Evolutionary conservation across 2,888 invertebrate genomes (phyloP), one percentile per base, ranked within the genome.

Genomic region (Sympetrum striolatum): DNA sequence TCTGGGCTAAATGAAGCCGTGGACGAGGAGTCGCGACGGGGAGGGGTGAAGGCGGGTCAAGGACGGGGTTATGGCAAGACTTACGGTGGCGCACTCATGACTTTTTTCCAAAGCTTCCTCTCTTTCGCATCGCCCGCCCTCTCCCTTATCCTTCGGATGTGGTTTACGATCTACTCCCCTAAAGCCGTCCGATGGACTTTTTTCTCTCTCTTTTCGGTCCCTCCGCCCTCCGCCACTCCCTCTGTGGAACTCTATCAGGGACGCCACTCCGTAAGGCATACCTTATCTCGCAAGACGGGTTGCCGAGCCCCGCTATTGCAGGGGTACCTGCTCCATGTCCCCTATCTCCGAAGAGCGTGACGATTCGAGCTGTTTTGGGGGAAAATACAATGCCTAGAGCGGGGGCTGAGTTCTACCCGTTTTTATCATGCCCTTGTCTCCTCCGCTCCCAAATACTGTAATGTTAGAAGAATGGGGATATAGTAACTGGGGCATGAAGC

Each of bases 1-100:
- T 86, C 60, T 39, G 2, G 37, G 86, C 64, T 86, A 86, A 86
- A 86, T 86, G 86, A 86, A 86, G 86, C 86, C 86, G 86, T 86
- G 86, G 73, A 31, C 12, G n/a, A n/a, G 64, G 25, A 73, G 73
- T 73, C 25, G 73, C 73, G 73, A 73, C 73, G 73, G 73, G 15
- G n/a, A n/a, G 8, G 22, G 64, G 64, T 22, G 39, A 39, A 22
- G 39, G 44, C 44, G 81, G 81, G 60, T 86, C 86, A 86, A 86
- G 86, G 86, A 5, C 86, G 58, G 82, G 86, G 31, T 35, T 14
- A 48, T 25, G 53, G 48, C 31, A 15, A 60, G 86, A 64, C 35
- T 64, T 60, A 64, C 86, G 37, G 37, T 80, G 86, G 86, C 37
- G 31, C 58, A 48, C 15, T 53, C 25, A 58, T 82, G 53, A 82